phyloP scores from a whole-genome alignment of 2,797 vertebrate species.

The Cryptoprocta ferox region DNA sequence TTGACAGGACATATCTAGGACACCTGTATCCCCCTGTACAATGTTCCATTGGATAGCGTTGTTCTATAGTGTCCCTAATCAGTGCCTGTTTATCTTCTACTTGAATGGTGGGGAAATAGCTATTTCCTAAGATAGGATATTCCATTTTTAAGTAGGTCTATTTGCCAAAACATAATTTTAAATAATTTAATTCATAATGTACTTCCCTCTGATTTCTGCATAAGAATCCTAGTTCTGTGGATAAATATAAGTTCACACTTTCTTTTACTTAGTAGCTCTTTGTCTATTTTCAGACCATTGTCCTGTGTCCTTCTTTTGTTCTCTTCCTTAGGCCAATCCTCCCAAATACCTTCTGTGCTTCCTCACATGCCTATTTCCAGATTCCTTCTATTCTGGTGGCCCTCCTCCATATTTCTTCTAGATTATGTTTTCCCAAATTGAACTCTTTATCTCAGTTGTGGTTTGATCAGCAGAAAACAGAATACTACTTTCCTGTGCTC shows the following conservation, averaged over 20 bases:
- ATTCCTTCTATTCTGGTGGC: neutral
- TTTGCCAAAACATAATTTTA: conserved; percentile 17
- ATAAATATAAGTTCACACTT: neutral
- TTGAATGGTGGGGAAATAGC: neutral
- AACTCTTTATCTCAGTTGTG: conserved; percentile 36
- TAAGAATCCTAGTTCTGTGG: neutral
- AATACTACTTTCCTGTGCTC: conserved; percentile 14
- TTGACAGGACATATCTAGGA: neutral
- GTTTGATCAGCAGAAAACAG: conserved; percentile 52
- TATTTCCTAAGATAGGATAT: neutral
- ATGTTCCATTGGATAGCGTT: neutral
- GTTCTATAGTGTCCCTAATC: neutral
- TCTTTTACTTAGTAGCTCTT: neutral
- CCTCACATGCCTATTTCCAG: neutral
- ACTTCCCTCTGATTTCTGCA: neutral
- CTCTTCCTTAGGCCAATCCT: neutral
- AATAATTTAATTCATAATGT: neutral
- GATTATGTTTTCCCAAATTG: conserved; percentile 19
- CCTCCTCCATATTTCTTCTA: neutral
- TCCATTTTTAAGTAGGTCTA: neutral
- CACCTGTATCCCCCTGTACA: neutral
- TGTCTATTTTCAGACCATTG: neutral
- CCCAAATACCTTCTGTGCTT: neutral
- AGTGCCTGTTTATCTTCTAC: neutral
- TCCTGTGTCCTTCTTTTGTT: neutral